These are phyloP conservation scores for Rhea pennata DNA, from an alignment of 2,113 vertebrate genomes.

Conservation along the genomic window DNA sequence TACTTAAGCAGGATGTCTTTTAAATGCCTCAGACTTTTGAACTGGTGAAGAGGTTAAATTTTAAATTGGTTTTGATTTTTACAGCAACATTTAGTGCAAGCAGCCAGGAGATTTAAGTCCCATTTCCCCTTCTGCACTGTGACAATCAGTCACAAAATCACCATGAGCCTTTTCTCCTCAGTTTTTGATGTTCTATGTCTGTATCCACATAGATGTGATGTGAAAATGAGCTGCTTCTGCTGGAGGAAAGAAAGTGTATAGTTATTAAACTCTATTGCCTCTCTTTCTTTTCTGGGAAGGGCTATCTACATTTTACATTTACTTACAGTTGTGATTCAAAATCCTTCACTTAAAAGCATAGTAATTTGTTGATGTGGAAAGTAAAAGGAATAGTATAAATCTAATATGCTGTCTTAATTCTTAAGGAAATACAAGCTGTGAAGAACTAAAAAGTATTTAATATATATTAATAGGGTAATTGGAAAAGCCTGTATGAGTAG, in stretches of 20 bases:
- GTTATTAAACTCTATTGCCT: background rate
- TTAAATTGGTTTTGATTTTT: background rate
- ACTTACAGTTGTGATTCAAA: background rate
- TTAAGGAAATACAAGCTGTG: background rate
- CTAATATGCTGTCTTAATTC: background rate
- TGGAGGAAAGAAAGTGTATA: background rate
- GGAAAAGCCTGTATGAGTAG: background rate
- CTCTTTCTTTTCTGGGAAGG: background rate
- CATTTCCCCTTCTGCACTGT: background rate
- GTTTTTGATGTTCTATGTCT: background rate
- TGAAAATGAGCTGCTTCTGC: background rate
- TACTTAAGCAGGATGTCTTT: background rate
- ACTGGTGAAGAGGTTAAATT: background rate
- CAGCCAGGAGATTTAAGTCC: background rate
- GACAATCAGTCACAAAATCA: background rate
- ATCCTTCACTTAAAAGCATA: background rate
- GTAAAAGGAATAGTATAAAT: background rate
- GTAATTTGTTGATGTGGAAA: conserved; percentile 2
- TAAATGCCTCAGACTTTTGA: background rate
- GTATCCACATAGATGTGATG: background rate
- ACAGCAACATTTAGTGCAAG: background rate
- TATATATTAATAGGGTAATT: conserved; percentile 2
- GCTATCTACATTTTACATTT: background rate
- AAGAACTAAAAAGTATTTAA: conserved; percentile 1
- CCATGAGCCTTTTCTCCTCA: background rate